Evolutionary conservation across 2,113 vertebrate species (phyloP), one percentile per base, ranked within the genome.

Genomic region (Halcyon malimbica): DNA sequence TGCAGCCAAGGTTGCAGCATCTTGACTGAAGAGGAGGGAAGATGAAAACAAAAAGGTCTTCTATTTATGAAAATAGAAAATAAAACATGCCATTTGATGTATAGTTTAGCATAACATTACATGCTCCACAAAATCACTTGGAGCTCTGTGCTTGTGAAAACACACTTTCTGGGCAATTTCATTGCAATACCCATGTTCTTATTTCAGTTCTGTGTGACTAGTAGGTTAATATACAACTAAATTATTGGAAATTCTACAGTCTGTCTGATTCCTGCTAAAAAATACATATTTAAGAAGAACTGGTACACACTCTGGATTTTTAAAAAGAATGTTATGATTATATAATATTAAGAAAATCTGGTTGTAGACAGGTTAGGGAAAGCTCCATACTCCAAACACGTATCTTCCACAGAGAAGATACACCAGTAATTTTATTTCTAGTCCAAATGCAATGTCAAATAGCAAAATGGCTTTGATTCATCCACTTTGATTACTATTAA

Each of bases 401-500:
- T 78, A 59, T 23, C 88, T 87, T 89, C 74, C 64, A 85, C 28
- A 75, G 77, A 93, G 62, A 42, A 92, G 83, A 89, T 31, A 87
- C 19, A 65, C 41, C 35, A n/a, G 42, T 56, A 74, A 46, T 53
- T 50, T 77, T 83, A 80, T 96, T 97, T 93, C 50, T 87, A 78
- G 50, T 91, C 25, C 83, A 84, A 95, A 92, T 42, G 75, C 94
- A 93, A 85, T 73, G 53, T 62, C 83, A 87, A 89, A 93, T 79
- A 93, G 26, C n/a, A 90, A 81, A 95, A 82, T 80, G 4, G 31
- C 29, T 94, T 90, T 46, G 3, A 71, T 92, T 90, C 48, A 68
- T 23, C 23, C 89, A 50, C 92, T 95, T 75, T 95, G 26, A 13
- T 77, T 81, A 31, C 26, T 63, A 10, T 78, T 60, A 48, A 33